Base-by-base conservation (phyloP, 2,888 invertebrate genomes). In the Drosophila flavopinicola region DNA sequence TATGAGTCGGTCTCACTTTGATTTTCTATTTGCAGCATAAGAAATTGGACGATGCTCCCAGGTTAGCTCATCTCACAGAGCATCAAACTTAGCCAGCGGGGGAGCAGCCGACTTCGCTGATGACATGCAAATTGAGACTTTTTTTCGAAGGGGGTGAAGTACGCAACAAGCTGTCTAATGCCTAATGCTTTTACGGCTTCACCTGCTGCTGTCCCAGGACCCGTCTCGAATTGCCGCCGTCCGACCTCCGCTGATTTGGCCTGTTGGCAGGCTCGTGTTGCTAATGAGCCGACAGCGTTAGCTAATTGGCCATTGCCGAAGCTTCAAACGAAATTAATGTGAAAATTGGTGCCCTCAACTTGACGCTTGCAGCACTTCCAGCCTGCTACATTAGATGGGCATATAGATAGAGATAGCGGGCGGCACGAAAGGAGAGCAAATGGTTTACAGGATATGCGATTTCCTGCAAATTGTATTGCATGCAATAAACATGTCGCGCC, bases 241-340 rank as follows among this genome's bases (percentile, higher is more conserved):
- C n/a, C n/a, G n/a, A n/a, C 33, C 47, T 2, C 33, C 17, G 41
- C 11, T 23, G 23, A 9, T 13, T 9, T 15, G 9, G 9, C 6
- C 6, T 24, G 13, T 13, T n/a, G 32, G 15, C 37, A 9, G 54
- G 17, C 20, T 78, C 70, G 57, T 42, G 66, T 78, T 75, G 66
- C 78, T 78, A 78, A 75, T 75, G 66, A 78, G 75, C 66, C 63
- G 48, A 45, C 60, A 49, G 63, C 42, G 56, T 47, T 56, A 33
- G 69, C 69, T 70, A 77, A 80, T 77, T 80, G 74, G 59, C 56
- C 58, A 45, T 52, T 49, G 38, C 52, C 60, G 11, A 52, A 45
- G 54, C 66, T 56, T 59, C 64, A 66, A 77, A 59, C 52, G 59
- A 80, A 80, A 80, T 70, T 63, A 59, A 70, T 80, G 78, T 64